phyloP scores from a whole-genome alignment of 2,888 invertebrate genomes.

The Stratiomys singularior region DNA sequence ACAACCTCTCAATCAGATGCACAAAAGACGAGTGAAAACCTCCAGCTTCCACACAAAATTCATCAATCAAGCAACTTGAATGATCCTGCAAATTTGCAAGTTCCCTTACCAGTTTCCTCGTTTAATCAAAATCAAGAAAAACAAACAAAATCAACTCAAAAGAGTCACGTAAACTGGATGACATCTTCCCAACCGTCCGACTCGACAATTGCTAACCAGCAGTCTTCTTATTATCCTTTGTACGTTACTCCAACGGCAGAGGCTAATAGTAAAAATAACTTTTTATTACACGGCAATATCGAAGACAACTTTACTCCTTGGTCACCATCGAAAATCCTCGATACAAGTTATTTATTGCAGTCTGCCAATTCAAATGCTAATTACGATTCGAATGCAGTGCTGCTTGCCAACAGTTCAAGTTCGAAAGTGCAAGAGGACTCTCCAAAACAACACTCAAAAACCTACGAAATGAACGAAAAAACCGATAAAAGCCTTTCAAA shows the following conservation, averaged over 20 bases:
- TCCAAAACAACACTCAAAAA: constrained; percentile 47
- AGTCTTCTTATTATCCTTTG: constrained; percentile 21
- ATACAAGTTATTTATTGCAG: constrained; percentile 41
- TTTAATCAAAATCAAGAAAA: constrained; percentile 50
- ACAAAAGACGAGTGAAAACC: not conserved
- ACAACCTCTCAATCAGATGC: not conserved
- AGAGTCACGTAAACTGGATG: constrained; percentile 55
- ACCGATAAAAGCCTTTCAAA: not conserved
- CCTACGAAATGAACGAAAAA: not conserved
- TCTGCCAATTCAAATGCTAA: constrained; percentile 55
- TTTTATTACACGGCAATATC: constrained; percentile 54
- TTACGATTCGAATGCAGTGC: constrained; percentile 68
- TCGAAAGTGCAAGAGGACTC: not conserved
- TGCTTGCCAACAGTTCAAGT: constrained; percentile 56
- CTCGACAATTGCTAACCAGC: not conserved
- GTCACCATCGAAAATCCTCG: constrained; percentile 67
- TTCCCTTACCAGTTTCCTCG: not conserved
- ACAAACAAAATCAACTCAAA: constrained; percentile 46
- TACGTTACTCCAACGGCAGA: not conserved
- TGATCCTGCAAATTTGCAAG: not conserved
- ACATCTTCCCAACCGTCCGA: constrained; percentile 42
- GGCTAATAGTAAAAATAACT: constrained; percentile 5
- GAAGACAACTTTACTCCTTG: constrained; percentile 68
- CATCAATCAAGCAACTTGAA: not conserved
- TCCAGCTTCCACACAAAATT: not conserved